These are phyloP conservation scores for Tympanoctomys barrerae DNA, from an alignment of 2,797 vertebrate species.

Conservation along the genomic window DNA sequence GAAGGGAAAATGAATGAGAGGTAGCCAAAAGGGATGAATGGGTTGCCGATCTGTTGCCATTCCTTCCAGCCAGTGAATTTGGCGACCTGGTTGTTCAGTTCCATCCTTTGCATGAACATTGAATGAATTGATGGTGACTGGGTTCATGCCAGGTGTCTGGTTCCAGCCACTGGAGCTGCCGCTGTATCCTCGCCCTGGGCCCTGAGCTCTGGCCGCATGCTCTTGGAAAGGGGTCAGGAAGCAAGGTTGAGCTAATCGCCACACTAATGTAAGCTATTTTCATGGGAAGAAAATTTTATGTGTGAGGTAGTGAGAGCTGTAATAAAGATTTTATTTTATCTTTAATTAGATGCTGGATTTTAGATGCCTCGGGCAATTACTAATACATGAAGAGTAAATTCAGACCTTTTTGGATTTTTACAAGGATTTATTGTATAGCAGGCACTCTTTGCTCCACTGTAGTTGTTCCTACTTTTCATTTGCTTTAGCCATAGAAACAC, in stretches of 20 bases:
- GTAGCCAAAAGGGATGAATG: background rate
- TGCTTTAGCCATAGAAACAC: background rate
- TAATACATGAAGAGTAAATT: constrained; percentile 62
- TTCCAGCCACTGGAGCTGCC: constrained; percentile 45
- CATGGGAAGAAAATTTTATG: constrained; percentile 74
- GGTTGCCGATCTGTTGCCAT: background rate
- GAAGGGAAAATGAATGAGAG: background rate
- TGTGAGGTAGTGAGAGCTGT: constrained; percentile 24
- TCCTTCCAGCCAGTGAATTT: background rate
- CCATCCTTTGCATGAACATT: background rate
- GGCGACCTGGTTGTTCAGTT: background rate
- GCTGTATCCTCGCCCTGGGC: background rate
- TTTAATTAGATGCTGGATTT: constrained; percentile 77
- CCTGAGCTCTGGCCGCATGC: background rate
- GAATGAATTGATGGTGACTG: background rate
- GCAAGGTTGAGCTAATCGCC: constrained; percentile 44
- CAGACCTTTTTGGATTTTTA: constrained; percentile 65
- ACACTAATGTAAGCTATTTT: constrained; percentile 69
- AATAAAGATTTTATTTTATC: constrained; percentile 76
- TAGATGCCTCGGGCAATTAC: constrained; percentile 54
- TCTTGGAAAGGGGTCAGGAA: constrained; percentile 58
- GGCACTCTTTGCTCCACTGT: background rate
- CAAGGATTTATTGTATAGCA: constrained; percentile 47
- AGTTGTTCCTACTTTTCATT: background rate
- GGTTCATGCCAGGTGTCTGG: background rate